Percentiles rank a stretch among this genome's conserved stretches.
phyloP scores from a whole-genome alignment of 2,797 vertebrate species.

The Arrhamphus sclerolepis region DNA sequence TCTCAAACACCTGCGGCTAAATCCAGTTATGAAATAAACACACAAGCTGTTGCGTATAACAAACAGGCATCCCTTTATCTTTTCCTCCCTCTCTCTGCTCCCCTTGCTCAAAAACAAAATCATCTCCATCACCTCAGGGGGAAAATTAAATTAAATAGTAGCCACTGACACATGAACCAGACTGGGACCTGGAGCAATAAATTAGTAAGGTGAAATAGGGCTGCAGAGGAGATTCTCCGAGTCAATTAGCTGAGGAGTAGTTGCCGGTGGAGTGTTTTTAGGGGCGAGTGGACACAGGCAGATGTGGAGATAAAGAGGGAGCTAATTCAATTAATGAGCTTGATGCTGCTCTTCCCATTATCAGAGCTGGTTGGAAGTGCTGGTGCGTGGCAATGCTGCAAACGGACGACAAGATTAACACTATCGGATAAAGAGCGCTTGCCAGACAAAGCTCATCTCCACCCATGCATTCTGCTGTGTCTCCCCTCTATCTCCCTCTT shows the following conservation, averaged over 20 bases:
- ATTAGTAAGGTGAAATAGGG: slow-evolving; percentile 53
- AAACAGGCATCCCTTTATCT: neutral
- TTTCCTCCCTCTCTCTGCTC: slow-evolving; percentile 1
- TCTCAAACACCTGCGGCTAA: slow-evolving; percentile 61
- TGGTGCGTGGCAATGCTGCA: slow-evolving; percentile 69
- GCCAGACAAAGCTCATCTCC: slow-evolving; percentile 68
- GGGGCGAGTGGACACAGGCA: slow-evolving; percentile 62
- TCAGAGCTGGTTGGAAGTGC: slow-evolving; percentile 75
- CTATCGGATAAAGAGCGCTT: slow-evolving; percentile 68
- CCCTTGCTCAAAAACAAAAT: slow-evolving; percentile 36
- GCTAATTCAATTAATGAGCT: slow-evolving; percentile 82
- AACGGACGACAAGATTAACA: slow-evolving; percentile 75
- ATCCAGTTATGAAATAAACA: slow-evolving; percentile 56
- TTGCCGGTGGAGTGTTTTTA: slow-evolving; percentile 61
- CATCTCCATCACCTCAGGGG: slow-evolving; percentile 37
- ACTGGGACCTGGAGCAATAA: slow-evolving; percentile 42
- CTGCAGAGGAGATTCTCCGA: slow-evolving; percentile 28
- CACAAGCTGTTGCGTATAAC: slow-evolving; percentile 33
- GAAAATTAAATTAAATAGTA: slow-evolving; percentile 57
- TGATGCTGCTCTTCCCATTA: slow-evolving; percentile 77
- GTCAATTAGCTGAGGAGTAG: slow-evolving; percentile 68
- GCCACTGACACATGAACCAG: slow-evolving; percentile 57
- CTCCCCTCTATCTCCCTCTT: slow-evolving; percentile 50
- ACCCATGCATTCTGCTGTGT: slow-evolving; percentile 34
- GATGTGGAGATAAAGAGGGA: slow-evolving; percentile 74